A percentile compares a stretch with the other conserved stretches of the same genome.
Evolutionary conservation across 2,888 invertebrate species (phyloP).

Genomic region (Cataglyphis rosenhaueri): DNA sequence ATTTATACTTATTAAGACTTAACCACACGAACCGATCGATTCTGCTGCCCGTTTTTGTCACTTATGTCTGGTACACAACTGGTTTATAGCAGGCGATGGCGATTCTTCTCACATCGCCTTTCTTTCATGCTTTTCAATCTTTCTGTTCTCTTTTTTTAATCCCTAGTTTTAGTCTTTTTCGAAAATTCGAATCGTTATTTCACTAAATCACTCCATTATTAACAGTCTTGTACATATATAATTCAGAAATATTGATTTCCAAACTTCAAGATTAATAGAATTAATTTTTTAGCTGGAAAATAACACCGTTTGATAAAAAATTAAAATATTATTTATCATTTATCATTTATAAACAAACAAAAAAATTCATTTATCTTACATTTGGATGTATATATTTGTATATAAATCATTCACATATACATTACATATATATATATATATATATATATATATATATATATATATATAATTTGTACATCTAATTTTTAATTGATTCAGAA

Average conservation of each 20-base stretch:
- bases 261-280: not conserved
- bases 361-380: not conserved
- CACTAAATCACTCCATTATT: not conserved
- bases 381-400: not conserved
- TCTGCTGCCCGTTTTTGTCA: constrained; percentile 80
- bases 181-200: not conserved
- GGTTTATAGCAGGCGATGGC: constrained; percentile 78
- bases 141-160: not conserved
- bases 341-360: too few relatives aligned
- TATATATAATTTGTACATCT: not conserved
- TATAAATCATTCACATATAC: not conserved
- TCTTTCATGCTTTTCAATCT: constrained; percentile 37
- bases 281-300: not conserved
- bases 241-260: not conserved
- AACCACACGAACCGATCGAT: constrained; percentile 77
- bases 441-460: too few relatives aligned
- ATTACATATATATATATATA: too few relatives aligned
- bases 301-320: not conserved
- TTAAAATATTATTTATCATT: not conserved
- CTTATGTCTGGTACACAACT: constrained; percentile 78
- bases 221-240: not conserved
- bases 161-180: constrained; percentile 11
- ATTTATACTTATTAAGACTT: constrained; percentile 78
- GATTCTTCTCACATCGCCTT: constrained; percentile 47
- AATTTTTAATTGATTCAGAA: not conserved